phyloP scores from a whole-genome alignment of 2,888 invertebrate genomes.

The Agapostemon virescens region DNA sequence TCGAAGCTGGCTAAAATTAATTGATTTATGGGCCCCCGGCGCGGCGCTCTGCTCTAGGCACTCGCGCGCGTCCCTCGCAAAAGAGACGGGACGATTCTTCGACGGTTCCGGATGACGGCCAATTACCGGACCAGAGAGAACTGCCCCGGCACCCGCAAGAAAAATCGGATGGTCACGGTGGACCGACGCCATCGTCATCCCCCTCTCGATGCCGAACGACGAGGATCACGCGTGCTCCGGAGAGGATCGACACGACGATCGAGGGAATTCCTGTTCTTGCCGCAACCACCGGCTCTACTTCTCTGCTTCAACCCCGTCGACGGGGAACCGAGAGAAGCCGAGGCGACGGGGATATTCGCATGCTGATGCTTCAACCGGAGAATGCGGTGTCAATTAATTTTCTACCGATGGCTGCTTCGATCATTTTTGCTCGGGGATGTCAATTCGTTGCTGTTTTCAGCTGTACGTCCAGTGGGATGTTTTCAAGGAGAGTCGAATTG shows the following conservation, averaged over 20 bases:
- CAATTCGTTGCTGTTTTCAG: not conserved
- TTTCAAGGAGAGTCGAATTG: rapidly evolving
- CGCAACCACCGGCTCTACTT: not conserved
- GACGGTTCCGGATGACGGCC: constrained; percentile 53
- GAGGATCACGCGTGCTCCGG: not conserved
- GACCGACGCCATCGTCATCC: constrained; percentile 3
- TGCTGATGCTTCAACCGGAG: not conserved
- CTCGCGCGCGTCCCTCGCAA: constrained; percentile 4
- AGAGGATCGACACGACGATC: constrained; percentile 23
- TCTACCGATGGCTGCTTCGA: not conserved
- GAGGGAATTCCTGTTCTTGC: constrained; percentile 43
- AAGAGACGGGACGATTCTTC: constrained; percentile 26
- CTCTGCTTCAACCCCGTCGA: not conserved
- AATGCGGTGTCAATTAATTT: constrained; percentile 2
- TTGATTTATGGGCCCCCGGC: constrained; percentile 76
- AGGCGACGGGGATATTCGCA: not conserved
- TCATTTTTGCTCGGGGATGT: not conserved
- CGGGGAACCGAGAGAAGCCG: not conserved
- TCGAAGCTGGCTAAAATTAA: constrained; percentile 79
- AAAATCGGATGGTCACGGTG: constrained; percentile 43
- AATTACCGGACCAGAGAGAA: constrained; percentile 49
- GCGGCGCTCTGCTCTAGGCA: constrained; percentile 24
- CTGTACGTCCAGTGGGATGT: not conserved
- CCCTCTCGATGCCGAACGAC: not conserved
- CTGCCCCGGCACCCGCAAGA: constrained; percentile 44